These are phyloP conservation scores for Luidia sarsii DNA, from an alignment of 53 echinoderm and acorn worm genomes.

Conservation along the genomic window DNA sequence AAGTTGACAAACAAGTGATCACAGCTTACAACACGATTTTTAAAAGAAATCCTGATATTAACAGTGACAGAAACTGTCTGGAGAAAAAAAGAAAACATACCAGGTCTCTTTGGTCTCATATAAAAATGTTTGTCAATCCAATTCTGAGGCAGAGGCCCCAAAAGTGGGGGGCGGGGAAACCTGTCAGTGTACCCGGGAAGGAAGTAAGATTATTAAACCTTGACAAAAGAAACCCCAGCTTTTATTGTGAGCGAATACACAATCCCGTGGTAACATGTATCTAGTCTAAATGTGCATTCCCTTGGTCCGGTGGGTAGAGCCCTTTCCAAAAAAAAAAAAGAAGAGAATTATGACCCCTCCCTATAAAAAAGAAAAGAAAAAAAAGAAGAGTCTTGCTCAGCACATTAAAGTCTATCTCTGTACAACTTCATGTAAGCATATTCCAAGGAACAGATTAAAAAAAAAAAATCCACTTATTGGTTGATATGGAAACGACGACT, in stretches of 20 bases:
- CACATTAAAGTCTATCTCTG: conserved; percentile 26
- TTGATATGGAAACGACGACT: conserved; percentile 15
- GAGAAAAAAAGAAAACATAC: too few relatives aligned
- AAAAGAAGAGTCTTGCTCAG: not conserved
- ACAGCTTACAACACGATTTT: too few relatives aligned
- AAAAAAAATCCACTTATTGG: not conserved
- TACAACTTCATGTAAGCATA: conserved; percentile 42
- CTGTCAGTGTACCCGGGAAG: too few relatives aligned
- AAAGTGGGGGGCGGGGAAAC: too few relatives aligned
- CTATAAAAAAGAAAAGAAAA: not conserved
- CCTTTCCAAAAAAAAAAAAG: not conserved
- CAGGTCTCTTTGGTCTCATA: conserved; percentile 53
- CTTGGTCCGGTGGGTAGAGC: conserved; percentile 40
- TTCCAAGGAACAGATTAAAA: conserved; percentile 1
- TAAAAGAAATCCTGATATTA: not conserved
- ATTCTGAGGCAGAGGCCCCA: too few relatives aligned
- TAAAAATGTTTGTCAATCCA: conserved; percentile 43
- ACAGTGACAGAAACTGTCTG: too few relatives aligned
- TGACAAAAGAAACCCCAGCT: too few relatives aligned
- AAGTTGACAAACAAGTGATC: too few relatives aligned
- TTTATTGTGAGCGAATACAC: too few relatives aligned
- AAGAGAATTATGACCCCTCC: not conserved
- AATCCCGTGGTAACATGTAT: too few relatives aligned
- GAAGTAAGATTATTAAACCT: too few relatives aligned
- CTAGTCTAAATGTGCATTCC: not conserved